These are phyloP conservation scores for Pyrgus malvae DNA, from an alignment of 2,888 invertebrate genomes.

Conservation along the genomic window DNA sequence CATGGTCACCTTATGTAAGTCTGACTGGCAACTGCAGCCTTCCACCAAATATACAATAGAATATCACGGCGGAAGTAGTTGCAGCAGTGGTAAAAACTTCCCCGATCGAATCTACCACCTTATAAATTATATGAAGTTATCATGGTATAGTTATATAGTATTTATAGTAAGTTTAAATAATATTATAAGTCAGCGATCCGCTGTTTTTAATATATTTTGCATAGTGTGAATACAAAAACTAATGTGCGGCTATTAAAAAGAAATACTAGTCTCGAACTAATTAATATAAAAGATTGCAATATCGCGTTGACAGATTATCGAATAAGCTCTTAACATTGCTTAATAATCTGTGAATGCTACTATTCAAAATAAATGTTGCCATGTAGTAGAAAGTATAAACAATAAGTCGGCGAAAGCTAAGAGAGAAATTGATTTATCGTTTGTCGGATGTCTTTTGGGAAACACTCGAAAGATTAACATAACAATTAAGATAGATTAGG, in stretches of 20 bases:
- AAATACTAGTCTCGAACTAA: not conserved
- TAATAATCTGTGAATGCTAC: conserved; percentile 65
- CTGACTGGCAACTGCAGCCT: too few species aligned
- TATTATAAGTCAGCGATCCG: too few species aligned
- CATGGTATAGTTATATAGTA: too few species aligned
- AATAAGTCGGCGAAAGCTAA: conserved; percentile 77
- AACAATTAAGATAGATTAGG: conserved; percentile 74
- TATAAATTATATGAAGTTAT: too few species aligned
- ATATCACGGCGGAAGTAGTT: too few species aligned
- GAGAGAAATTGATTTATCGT: conserved; percentile 79
- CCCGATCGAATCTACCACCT: too few species aligned
- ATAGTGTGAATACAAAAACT: not conserved
- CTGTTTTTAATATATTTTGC: not conserved
- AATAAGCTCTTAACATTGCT: conserved; percentile 56
- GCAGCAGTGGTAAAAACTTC: too few species aligned
- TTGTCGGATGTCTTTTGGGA: conserved; percentile 67
- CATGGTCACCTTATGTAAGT: too few species aligned
- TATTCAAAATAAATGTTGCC: conserved; percentile 63
- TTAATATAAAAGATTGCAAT: not conserved
- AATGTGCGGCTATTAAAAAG: not conserved
- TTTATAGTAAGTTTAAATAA: too few species aligned
- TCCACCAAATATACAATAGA: too few species aligned
- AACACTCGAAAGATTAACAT: conserved; percentile 75
- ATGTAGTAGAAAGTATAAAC: conserved; percentile 79
- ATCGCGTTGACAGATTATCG: not conserved